Evolutionary conservation across 92 coral and sea anemone genomes (phyloP).

Genomic region (Epizoanthus illoricatus): DNA sequence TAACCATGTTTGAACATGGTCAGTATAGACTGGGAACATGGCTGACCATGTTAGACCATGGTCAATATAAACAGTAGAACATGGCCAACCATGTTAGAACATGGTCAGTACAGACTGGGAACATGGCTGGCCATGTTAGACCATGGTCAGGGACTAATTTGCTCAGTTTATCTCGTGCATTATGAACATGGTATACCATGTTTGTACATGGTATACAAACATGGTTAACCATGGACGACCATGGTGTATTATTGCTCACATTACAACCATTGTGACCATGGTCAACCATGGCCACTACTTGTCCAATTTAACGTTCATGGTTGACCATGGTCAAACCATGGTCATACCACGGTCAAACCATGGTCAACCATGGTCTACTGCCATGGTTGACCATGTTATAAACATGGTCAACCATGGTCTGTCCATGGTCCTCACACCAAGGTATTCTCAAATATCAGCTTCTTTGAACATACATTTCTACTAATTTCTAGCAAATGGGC

Average conservation of each 20-base stretch:
- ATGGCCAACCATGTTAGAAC: no score
- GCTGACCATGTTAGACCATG: no score
- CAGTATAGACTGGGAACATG: no score
- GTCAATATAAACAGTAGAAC: no score
- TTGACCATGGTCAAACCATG: constrained; percentile 18
- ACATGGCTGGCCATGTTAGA: neutral
- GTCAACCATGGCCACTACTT: constrained; percentile 13
- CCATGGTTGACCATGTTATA: neutral
- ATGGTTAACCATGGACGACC: neutral
- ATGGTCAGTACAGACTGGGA: no score
- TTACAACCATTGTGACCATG: neutral
- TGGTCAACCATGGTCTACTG: neutral
- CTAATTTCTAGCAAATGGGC: no score
- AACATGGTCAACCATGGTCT: no score
- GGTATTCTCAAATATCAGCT: no score
- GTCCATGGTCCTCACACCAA: no score
- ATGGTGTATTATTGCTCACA: neutral
- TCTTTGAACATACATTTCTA: no score
- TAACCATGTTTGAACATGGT: no score
- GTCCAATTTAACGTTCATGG: constrained; percentile 10
- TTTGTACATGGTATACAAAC: neutral
- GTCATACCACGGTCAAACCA: neutral
- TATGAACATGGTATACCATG: constrained; percentile 18
- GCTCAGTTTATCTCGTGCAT: no score
- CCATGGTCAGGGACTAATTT: neutral